These are phyloP conservation scores for Leguminivora glycinivorella DNA, from an alignment of 1,140 invertebrate genomes.

Conservation along the genomic window DNA sequence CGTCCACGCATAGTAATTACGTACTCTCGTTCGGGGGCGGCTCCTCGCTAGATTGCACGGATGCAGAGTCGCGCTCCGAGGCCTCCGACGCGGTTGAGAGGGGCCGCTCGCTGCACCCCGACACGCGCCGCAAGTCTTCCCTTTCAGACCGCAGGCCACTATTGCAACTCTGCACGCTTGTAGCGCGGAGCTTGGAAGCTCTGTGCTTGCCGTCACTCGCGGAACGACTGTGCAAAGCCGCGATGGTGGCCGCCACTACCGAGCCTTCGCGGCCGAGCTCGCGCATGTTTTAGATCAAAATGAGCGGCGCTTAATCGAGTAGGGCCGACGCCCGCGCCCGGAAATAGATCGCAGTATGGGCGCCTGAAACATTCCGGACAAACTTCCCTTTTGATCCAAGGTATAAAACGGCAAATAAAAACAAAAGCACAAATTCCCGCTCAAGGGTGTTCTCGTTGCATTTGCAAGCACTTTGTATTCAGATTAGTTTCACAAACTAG, in stretches of 20 bases:
- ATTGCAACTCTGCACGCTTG: constrained; percentile 44
- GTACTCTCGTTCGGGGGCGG: constrained; percentile 72
- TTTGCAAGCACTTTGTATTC: neutral
- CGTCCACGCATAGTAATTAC: constrained; percentile 65
- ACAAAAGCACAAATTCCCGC: constrained; percentile 43
- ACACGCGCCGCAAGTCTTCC: constrained; percentile 53
- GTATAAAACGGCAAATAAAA: constrained; percentile 48
- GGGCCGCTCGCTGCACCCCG: constrained; percentile 65
- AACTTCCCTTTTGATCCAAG: constrained; percentile 57
- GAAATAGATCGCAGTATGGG: constrained; percentile 70
- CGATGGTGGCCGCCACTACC: constrained; percentile 75
- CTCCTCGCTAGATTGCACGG: constrained; percentile 75
- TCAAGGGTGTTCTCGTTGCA: constrained; percentile 30
- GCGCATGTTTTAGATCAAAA: constrained; percentile 73
- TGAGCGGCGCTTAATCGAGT: constrained; percentile 67
- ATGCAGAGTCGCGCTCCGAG: constrained; percentile 70
- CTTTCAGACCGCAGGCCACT: constrained; percentile 46
- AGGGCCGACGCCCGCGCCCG: constrained; percentile 65
- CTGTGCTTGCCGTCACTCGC: constrained; percentile 53
- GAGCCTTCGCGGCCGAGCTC: constrained; percentile 74
- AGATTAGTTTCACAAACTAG: neutral
- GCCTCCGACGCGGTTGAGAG: constrained; percentile 69
- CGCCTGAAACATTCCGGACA: constrained; percentile 63
- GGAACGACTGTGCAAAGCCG: constrained; percentile 68
- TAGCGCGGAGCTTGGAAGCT: constrained; percentile 50